Conservation (phyloP, 2,797 vertebrate genomes). For the Coreius guichenoti region DNA sequence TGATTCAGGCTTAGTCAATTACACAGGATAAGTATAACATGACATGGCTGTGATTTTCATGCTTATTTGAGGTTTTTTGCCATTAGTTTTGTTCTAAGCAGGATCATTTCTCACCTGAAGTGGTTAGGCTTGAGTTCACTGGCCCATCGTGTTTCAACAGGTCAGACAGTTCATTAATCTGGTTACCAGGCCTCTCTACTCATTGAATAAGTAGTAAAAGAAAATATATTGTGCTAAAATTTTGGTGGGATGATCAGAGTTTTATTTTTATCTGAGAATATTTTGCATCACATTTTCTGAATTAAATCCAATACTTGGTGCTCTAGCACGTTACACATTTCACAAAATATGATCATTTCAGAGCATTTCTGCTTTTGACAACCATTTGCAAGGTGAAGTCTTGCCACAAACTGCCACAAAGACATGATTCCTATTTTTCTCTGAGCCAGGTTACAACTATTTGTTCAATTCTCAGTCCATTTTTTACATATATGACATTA, state of each 20-base stretch:
- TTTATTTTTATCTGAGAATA: background rate
- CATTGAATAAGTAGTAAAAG: background rate
- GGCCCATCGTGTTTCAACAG: constrained; percentile 73
- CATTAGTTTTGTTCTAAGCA: constrained; percentile 34
- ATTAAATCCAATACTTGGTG: background rate
- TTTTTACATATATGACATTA: background rate
- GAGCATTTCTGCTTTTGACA: background rate
- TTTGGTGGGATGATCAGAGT: background rate
- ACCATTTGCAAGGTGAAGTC: background rate
- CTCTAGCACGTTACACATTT: background rate
- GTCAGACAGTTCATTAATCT: constrained; percentile 49
- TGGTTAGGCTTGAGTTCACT: constrained; percentile 61
- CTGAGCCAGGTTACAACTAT: background rate
- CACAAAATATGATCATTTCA: background rate
- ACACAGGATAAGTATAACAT: background rate
- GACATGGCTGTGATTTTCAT: constrained; percentile 12
- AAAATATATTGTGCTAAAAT: background rate
- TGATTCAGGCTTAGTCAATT: constrained; percentile 5
- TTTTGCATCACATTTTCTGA: background rate
- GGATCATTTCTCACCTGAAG: constrained; percentile 42
- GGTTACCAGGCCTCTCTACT: background rate
- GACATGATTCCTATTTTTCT: background rate
- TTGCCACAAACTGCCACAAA: background rate
- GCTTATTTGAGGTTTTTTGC: constrained; percentile 29
- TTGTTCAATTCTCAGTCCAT: background rate